phyloP scores from a whole-genome alignment of 2,113 vertebrate species.

The Melanerpes formicivorus region DNA sequence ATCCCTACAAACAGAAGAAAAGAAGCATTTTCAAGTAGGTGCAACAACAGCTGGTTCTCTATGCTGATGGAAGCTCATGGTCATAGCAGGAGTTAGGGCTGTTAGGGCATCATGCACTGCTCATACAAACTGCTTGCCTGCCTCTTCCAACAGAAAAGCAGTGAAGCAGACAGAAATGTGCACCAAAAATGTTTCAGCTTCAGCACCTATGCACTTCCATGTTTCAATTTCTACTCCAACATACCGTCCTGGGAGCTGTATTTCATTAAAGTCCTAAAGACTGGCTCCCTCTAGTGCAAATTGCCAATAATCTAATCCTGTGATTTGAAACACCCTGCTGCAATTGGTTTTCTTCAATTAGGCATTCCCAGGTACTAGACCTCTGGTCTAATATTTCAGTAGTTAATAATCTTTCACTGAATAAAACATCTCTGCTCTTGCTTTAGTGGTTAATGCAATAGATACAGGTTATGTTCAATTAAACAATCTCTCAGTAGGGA shows the following conservation, averaged over 20 bases:
- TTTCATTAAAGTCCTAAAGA: background rate
- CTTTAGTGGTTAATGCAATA: background rate
- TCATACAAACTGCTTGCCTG: background rate
- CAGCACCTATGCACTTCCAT: background rate
- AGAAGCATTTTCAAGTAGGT: background rate
- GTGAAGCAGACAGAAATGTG: background rate
- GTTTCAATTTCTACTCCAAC: background rate
- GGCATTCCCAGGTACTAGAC: background rate
- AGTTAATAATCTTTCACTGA: background rate
- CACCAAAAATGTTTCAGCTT: background rate
- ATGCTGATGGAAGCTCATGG: accelerated
- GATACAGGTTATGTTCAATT: background rate
- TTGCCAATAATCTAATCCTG: background rate
- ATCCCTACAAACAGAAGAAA: background rate
- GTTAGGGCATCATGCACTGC: background rate
- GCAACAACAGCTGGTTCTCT: background rate
- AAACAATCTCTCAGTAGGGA: background rate
- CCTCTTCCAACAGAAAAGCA: background rate
- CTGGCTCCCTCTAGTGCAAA: constrained; percentile 14
- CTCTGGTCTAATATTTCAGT: background rate
- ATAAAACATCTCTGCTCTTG: background rate
- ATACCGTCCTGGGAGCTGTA: background rate
- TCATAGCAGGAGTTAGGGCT: background rate
- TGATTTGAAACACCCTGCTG: background rate
- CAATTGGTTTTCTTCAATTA: background rate